Conservation (phyloP, 2,797 vertebrate species). For the Hybognathus amarus region DNA sequence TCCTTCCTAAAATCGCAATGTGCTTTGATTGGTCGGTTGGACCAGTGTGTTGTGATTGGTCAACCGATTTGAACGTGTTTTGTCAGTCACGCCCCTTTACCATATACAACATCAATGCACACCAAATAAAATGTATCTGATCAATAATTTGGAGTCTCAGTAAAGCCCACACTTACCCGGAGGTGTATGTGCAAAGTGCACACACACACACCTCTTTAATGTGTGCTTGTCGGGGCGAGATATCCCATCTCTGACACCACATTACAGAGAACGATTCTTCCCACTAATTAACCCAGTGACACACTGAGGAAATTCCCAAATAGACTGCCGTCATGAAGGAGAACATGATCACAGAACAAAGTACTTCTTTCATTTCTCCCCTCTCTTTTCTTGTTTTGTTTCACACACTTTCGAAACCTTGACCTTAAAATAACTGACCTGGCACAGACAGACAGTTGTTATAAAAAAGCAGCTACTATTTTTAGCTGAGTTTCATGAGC, state of each 20-base stretch:
- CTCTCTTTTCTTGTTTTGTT: background rate
- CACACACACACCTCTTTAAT: constrained; percentile 42
- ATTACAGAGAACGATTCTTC: constrained; percentile 59
- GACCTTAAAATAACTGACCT: background rate
- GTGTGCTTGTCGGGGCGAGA: constrained; percentile 31
- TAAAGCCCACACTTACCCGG: background rate
- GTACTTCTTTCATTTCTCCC: background rate
- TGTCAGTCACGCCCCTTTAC: too few species aligned
- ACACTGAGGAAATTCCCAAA: constrained; percentile 76
- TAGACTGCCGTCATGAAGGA: constrained; percentile 12
- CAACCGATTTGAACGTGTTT: background rate
- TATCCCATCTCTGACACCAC: constrained; percentile 63
- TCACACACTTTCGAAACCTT: background rate
- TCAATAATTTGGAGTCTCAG: background rate
- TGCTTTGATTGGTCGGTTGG: background rate
- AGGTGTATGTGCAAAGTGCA: background rate
- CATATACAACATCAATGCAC: background rate
- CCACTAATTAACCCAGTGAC: constrained; percentile 67
- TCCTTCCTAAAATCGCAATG: background rate
- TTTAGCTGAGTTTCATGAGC: background rate
- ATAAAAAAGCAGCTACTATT: constrained; percentile 17
- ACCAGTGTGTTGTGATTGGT: background rate
- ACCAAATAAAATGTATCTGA: background rate
- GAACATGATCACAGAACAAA: background rate
- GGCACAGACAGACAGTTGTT: constrained; percentile 1